Conservation (phyloP, 2,888 invertebrate genomes). For the Apotomis capreana region DNA sequence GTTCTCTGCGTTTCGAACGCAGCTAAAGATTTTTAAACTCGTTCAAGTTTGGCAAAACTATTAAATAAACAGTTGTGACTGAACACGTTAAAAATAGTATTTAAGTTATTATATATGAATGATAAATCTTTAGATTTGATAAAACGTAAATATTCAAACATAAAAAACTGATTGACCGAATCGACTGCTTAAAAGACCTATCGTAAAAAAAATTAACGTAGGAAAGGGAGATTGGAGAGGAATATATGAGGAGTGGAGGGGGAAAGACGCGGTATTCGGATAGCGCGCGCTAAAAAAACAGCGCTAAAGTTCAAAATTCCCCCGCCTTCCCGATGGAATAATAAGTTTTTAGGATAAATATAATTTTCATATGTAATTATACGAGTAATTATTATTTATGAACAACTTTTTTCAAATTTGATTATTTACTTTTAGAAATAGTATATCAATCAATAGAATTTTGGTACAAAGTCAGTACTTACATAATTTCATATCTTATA, state of each 20-base stretch:
- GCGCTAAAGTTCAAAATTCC: conserved; percentile 58
- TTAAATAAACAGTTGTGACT: conserved; percentile 2
- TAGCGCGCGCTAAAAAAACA: conserved; percentile 56
- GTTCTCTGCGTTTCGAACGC: conserved; percentile 59
- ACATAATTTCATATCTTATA: too few relatives aligned
- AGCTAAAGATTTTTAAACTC: conserved; percentile 22
- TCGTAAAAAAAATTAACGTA: conserved; percentile 59
- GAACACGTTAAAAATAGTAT: background rate
- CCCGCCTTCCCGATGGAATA: background rate
- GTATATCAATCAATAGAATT: too few relatives aligned
- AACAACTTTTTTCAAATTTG: too few relatives aligned
- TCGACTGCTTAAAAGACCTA: conserved; percentile 61
- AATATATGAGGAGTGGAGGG: conserved; percentile 59
- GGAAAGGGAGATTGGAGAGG: conserved; percentile 62
- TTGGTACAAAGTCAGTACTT: too few relatives aligned
- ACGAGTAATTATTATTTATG: too few relatives aligned
- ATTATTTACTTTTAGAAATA: too few relatives aligned
- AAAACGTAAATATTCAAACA: background rate
- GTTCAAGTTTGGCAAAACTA: background rate
- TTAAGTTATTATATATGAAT: conserved; percentile 34
- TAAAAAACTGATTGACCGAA: conserved; percentile 36
- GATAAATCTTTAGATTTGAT: background rate
- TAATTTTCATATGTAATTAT: too few relatives aligned
- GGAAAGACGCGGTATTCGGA: conserved; percentile 73
- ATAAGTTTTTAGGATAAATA: too few relatives aligned